These are phyloP conservation scores for Dipodomys spectabilis DNA, from an alignment of 2,113 vertebrate genomes.

Conservation along the genomic window DNA sequence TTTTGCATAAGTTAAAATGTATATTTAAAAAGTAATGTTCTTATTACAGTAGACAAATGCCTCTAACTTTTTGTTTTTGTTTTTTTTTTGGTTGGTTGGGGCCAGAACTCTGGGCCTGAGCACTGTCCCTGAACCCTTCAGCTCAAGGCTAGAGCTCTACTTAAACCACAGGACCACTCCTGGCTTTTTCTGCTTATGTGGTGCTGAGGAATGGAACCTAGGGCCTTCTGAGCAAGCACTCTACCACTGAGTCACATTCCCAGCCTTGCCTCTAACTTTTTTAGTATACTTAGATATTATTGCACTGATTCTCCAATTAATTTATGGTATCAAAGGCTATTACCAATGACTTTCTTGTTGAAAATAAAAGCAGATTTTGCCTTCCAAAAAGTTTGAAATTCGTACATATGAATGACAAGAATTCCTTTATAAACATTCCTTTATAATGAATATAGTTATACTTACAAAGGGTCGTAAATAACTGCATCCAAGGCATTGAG, in stretches of 20 bases:
- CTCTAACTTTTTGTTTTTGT: background rate
- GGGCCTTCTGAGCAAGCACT: too few species aligned
- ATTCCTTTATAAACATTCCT: background rate
- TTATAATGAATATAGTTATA: background rate
- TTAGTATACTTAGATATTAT: background rate
- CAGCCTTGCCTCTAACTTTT: background rate
- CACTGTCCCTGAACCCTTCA: too few species aligned
- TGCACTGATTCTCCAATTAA: background rate
- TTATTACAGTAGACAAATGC: too few species aligned
- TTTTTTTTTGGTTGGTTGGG: too few species aligned
- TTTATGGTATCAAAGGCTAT: background rate
- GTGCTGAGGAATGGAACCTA: too few species aligned
- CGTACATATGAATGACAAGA: background rate
- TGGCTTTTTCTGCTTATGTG: too few species aligned
- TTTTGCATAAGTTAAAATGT: background rate
- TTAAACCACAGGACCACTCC: too few species aligned
- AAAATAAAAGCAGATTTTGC: background rate
- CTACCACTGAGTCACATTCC: too few species aligned
- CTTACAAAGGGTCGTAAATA: conserved; percentile 90
- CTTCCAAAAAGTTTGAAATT: background rate
- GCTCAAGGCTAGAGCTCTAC: too few species aligned
- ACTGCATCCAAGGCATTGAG: conserved; percentile 86
- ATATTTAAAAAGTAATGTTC: background rate
- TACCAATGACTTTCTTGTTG: background rate
- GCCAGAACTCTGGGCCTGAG: too few species aligned